Evolutionary conservation across 2,797 vertebrate genomes (phyloP).

Genomic region (Alouatta caraya): DNA sequence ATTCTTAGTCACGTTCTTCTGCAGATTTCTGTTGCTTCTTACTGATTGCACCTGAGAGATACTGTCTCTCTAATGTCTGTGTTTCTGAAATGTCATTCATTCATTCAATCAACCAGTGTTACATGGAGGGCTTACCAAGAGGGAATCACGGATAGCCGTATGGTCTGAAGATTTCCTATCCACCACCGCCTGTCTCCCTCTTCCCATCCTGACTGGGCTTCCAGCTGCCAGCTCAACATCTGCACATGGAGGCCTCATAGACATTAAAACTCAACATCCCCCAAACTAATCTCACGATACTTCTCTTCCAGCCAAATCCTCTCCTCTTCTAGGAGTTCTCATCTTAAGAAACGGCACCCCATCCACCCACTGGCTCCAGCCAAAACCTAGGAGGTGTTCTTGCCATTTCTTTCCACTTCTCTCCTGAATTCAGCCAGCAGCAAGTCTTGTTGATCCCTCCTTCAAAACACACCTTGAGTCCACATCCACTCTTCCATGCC

Average conservation of each 20-base stretch:
- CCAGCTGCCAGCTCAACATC: not conserved
- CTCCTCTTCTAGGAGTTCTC: not conserved
- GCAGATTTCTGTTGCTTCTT: not conserved
- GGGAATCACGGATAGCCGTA: not conserved
- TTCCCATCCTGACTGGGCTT: no score
- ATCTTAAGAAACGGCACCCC: not conserved
- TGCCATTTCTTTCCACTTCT: not conserved
- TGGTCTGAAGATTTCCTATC: not conserved
- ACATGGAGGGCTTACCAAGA: not conserved
- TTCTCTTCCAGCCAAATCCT: not conserved
- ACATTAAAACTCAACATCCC: not conserved
- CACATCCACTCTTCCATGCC: no score
- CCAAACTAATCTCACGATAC: not conserved
- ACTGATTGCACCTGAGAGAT: not conserved
- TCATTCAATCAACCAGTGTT: not conserved
- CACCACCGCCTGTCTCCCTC: fast-evolving
- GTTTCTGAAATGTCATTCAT: constrained; percentile 15
- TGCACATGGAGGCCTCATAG: not conserved
- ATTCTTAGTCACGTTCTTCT: not conserved
- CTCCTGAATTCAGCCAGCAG: not conserved
- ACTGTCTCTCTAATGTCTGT: not conserved
- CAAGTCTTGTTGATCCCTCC: not conserved
- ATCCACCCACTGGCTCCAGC: not conserved
- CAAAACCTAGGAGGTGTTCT: not conserved
- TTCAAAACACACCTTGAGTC: not conserved